Evolutionary conservation across 2,888 invertebrate species (phyloP).

Genomic region (Caenorhabditis panamensis): DNA sequence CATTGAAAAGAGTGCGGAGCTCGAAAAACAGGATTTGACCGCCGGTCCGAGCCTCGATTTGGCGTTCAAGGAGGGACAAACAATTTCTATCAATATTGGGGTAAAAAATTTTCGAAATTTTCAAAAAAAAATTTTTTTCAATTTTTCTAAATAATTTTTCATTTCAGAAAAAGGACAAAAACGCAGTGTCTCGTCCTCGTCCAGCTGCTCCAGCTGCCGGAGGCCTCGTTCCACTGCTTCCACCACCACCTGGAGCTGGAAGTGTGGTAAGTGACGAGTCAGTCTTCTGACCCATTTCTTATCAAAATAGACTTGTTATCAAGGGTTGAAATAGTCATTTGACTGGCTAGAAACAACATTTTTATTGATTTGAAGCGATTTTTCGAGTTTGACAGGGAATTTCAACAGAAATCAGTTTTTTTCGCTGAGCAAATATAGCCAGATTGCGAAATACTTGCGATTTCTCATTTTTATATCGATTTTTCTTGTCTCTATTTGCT

Average conservation of each 20-base stretch:
- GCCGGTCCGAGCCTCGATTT: constrained; percentile 88
- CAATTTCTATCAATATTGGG: constrained; percentile 96
- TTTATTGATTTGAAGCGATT: too few species aligned
- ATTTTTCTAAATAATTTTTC: too few species aligned
- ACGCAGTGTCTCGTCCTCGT: constrained; percentile 56
- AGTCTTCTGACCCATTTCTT: too few species aligned
- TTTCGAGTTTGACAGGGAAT: too few species aligned
- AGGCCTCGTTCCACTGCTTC: constrained; percentile 74
- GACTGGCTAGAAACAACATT: too few species aligned
- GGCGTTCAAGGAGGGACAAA: constrained; percentile 98
- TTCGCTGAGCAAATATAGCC: too few species aligned
- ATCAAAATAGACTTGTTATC: too few species aligned
- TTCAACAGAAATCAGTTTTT: too few species aligned
- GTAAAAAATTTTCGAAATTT: constrained; percentile 17
- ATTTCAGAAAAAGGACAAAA: constrained; percentile 62
- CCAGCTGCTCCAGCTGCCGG: constrained; percentile 60
- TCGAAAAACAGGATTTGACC: constrained; percentile 84
- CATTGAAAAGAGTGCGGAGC: constrained; percentile 88
- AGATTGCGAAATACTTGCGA: too few species aligned
- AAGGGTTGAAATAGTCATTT: too few species aligned
- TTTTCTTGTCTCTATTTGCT: too few species aligned
- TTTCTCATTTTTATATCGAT: too few species aligned
- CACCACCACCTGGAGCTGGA: constrained; percentile 77
- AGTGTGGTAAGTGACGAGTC: constrained; percentile 29
- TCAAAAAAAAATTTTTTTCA: not conserved